phyloP scores from a whole-genome alignment of 2,113 vertebrate species.

The Misgurnus mizolepis region DNA sequence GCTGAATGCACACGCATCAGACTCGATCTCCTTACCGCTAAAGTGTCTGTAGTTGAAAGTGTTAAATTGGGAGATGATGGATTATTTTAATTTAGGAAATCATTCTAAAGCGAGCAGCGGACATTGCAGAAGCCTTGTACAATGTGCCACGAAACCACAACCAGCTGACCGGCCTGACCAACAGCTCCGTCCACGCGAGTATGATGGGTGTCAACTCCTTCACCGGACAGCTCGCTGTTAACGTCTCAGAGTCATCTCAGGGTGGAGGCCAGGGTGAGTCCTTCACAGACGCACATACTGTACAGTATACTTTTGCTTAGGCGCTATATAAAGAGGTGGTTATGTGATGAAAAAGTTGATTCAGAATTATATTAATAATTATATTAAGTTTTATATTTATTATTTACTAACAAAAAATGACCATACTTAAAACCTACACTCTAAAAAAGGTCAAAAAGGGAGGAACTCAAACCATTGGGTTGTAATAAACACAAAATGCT shows the following conservation, averaged over 20 bases:
- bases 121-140: slow-evolving; percentile 98
- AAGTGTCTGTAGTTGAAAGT: background rate
- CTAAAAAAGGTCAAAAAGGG: no score
- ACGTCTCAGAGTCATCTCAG: slow-evolving; percentile 90
- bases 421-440: no score
- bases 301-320: no score
- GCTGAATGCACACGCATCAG: background rate
- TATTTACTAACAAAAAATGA: no score
- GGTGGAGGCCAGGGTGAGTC: slow-evolving; percentile 90
- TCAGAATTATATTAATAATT: no score
- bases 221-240: slow-evolving; percentile 94
- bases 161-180: slow-evolving; percentile 88
- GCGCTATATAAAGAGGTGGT: no score
- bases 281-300: background rate
- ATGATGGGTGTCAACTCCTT: slow-evolving; percentile 99
- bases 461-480: no score
- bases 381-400: no score
- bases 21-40: no score
- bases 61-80: slow-evolving; percentile 31
- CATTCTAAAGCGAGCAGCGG: slow-evolving; percentile 94
- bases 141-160: slow-evolving; percentile 95
- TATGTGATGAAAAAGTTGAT: no score
- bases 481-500: no score
- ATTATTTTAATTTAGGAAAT: slow-evolving; percentile 81
- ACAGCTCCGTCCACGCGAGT: slow-evolving; percentile 86